Evolutionary conservation across 1,140 invertebrate species (phyloP).

Genomic region (Brachionus koreanus): DNA sequence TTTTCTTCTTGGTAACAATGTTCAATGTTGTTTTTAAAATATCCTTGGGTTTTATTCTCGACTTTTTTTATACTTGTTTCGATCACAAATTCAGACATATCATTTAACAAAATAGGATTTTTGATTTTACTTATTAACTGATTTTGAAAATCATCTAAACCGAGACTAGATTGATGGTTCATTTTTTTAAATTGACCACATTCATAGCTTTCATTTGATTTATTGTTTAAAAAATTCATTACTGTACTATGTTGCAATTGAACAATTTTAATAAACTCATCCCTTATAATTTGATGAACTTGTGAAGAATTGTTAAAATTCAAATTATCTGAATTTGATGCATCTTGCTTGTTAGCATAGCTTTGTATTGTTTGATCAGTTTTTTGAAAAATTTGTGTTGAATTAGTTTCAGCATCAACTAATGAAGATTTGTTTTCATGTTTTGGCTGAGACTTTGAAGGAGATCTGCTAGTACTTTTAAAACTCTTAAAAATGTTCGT

Average conservation of each 20-base stretch:
- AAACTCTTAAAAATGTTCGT: neutral
- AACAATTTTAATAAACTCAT: constrained; percentile 23
- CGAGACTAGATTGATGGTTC: neutral
- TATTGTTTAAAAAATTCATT: constrained; percentile 28
- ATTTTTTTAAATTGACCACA: neutral
- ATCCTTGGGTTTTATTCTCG: neutral
- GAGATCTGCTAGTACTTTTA: neutral
- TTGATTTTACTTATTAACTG: neutral
- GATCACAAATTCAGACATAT: neutral
- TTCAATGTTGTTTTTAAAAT: neutral
- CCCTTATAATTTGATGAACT: neutral
- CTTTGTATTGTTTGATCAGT: neutral
- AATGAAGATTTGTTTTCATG: neutral
- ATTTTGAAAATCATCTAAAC: neutral
- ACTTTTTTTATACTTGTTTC: constrained; percentile 31
- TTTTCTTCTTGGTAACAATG: neutral
- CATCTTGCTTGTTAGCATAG: neutral
- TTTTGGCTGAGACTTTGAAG: neutral
- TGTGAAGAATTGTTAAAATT: neutral
- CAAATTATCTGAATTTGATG: neutral
- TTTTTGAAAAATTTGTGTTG: neutral
- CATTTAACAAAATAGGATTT: neutral
- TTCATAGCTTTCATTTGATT: neutral
- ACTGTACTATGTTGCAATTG: constrained; percentile 34
- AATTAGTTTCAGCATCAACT: neutral